A percentile compares a stretch with the other conserved stretches of the same genome.
Evolutionary conservation across 1,140 invertebrate species (phyloP).

Genomic region (Holotrichia oblita): DNA sequence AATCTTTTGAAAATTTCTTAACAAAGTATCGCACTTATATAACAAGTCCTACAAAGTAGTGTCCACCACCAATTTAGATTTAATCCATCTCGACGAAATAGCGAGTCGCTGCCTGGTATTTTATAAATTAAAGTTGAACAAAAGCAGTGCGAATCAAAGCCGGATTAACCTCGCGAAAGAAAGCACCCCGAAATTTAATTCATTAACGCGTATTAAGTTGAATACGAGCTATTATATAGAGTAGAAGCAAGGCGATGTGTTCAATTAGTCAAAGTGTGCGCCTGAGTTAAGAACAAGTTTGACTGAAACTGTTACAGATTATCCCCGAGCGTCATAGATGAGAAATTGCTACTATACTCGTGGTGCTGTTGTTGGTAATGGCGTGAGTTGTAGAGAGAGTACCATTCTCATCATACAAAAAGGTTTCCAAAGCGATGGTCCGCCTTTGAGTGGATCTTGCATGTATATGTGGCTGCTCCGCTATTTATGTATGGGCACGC

Average conservation of each 20-base stretch:
- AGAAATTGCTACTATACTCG: not conserved
- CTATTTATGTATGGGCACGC: constrained; percentile 10
- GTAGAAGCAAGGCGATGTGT: not conserved
- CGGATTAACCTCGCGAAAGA: too few relatives aligned
- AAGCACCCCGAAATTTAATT: not conserved
- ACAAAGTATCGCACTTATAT: too few relatives aligned
- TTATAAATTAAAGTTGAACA: too few relatives aligned
- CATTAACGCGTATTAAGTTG: not conserved
- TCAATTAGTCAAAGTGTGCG: constrained; percentile 31
- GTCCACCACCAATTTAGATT: too few relatives aligned
- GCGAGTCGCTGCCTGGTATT: too few relatives aligned
- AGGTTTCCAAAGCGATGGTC: not conserved
- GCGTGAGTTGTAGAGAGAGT: not conserved
- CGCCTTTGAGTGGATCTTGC: not conserved
- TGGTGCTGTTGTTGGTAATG: not conserved
- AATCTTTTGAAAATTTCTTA: too few relatives aligned
- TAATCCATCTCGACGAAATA: too few relatives aligned
- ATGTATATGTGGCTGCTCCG: not conserved
- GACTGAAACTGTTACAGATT: constrained; percentile 17
- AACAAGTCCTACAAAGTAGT: too few relatives aligned
- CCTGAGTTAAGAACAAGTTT: constrained; percentile 11
- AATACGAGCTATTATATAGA: not conserved
- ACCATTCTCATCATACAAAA: not conserved
- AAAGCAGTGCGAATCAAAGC: too few relatives aligned
- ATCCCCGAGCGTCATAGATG: constrained; percentile 18